Evolutionary conservation across 2,797 vertebrate genomes (phyloP), one percentile per base, ranked within the genome.

Genomic region (Morelia viridis): DNA sequence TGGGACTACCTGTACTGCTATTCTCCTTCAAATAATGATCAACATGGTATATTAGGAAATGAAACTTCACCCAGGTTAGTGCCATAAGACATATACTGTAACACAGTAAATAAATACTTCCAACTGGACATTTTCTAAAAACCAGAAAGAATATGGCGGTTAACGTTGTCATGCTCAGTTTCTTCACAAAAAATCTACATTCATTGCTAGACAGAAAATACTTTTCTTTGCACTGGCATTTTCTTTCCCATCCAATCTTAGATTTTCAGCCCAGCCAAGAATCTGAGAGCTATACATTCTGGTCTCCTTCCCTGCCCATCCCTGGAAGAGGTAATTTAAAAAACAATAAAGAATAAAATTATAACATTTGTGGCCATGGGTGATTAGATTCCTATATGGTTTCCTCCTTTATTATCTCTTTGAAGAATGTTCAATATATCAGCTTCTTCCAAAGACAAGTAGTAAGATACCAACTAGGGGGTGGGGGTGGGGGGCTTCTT

Each of bases 391-490:
- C 94, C 92, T 88, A 61, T 2, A 85, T 68, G 90, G 83, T 92
- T 95, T 96, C 91, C 92, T 92, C 89, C 89, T 97, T 94, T 28
- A 76, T 19, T 96, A 94, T 93, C 90, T 15, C 1, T 94, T 93
- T 26, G 62, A 92, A 26, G 93, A 94, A 93, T 64, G 93, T 71
- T 76, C 86, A 94, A 87, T 93, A 95, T 92, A 93, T 93, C 90
- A 58, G 46, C 56, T 96, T 93, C 92, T 94, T 92, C 94, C 90
- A 93, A 83, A 92, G 89, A 93, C 95, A 96, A 93, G 95, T 89
- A 89, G 93, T 91, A 91, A 96, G 94, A 95, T 11, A 88, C 94
- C 91, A 95, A 93, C 92, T 53, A 46, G 10, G 89, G 56, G 35
- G 87, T 7, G 62, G 22, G 85, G 10, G 22, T 13, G 35, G 50